Evolutionary conservation across 1,140 invertebrate genomes (phyloP).

Genomic region (Drosophila aff.): DNA sequence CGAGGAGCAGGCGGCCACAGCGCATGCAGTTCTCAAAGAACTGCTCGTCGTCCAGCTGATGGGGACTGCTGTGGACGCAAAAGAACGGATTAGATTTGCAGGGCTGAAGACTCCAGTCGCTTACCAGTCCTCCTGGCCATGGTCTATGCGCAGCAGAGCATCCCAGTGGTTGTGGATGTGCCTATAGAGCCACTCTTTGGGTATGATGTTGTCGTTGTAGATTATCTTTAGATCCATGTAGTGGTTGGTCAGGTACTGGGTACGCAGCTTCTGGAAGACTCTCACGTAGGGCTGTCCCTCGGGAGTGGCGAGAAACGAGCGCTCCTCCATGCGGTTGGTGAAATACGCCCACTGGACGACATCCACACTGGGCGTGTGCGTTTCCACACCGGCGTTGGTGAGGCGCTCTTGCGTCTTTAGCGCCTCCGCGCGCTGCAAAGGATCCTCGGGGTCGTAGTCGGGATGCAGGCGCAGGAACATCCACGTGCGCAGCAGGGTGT

Average conservation of each 20-base stretch:
- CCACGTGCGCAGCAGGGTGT: conserved; percentile 91
- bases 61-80: conserved; percentile 83
- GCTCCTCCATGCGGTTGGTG: conserved; percentile 84
- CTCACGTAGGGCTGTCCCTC: conserved; percentile 87
- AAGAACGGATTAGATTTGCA: neutral
- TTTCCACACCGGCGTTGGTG: conserved; percentile 69
- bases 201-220: conserved; percentile 90
- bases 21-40: conserved; percentile 88
- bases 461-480: conserved; percentile 86
- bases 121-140: conserved; percentile 90
- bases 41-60: conserved; percentile 86
- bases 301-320: conserved; percentile 87
- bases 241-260: conserved; percentile 90
- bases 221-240: conserved; percentile 90
- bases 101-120: conserved; percentile 9
- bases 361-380: conserved; percentile 64
- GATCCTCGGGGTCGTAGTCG: conserved; percentile 76
- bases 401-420: conserved; percentile 58
- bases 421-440: conserved; percentile 54
- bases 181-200: conserved; percentile 88
- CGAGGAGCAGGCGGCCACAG: conserved; percentile 88
- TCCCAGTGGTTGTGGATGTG: conserved; percentile 90
- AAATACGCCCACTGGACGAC: conserved; percentile 75
- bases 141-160: conserved; percentile 89
- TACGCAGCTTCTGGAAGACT: conserved; percentile 89